Base-by-base conservation (phyloP, 2,888 invertebrate species). In the Notodonta ziczac region DNA sequence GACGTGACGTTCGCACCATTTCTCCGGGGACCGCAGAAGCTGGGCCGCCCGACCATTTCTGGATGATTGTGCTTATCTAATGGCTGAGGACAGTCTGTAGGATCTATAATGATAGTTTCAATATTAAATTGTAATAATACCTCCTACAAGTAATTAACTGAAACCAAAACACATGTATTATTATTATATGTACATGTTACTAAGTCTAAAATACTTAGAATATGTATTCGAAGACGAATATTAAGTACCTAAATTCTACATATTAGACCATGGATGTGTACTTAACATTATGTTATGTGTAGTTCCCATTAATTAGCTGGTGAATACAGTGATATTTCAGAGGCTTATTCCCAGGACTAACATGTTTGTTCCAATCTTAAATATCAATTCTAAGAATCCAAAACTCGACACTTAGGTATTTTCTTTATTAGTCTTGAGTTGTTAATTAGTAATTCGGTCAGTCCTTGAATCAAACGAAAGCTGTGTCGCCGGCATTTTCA, bases 41-140 rank as follows among this genome's bases (percentile, higher is more conserved):
- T 52, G 24, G 52, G 24, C 50, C 50, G 50, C 16, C 40, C 35
- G 44, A 48, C 57, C 42, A n/a, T 48, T 57, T 66, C 68, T 66
- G 42, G 56, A 60, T 58, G 54, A 69, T 65, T 52, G 32, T 48
- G 48, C 46, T 53, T 42, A 60, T 35, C 55, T 57, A 35, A 62
- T 42, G 24, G 39, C 54, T 51, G 24, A 58, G 13, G 14, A 54
- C 44, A 50, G 46, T 57, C 16, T 50, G 50, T 46, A 46, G n/a
- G 6, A 46, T 5, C 13, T n/a, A 46, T 46, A 46, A 46, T 46
- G 46, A 46, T 13, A n/a, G 5, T 46, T n/a, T n/a, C n/a, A 46
- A 46, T 46, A 46, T 46, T 2, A n/a, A 46, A 13, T 13, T 8
- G n/a, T 5, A 46, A 24, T 2, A 24, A 24, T 24, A 24, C 24